These are phyloP conservation scores for Paguma larvata DNA, from an alignment of 2,797 vertebrate species.

Conservation along the genomic window DNA sequence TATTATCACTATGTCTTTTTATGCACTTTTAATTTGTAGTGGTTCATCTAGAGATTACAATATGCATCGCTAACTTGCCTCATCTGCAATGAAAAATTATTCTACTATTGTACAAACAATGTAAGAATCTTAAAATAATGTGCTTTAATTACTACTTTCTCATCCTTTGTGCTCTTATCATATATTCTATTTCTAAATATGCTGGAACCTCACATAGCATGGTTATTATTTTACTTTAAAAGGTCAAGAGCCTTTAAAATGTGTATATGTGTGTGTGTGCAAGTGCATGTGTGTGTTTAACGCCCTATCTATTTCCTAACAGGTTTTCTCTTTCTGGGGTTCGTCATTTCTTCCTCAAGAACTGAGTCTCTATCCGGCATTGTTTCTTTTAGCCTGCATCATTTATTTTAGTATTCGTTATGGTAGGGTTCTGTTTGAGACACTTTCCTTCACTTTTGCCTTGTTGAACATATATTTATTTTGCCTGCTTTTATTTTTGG, in stretches of 20 bases:
- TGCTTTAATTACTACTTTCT: constrained; percentile 18
- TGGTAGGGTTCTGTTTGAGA: neutral
- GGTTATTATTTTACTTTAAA: constrained; percentile 46
- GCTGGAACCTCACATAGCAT: neutral
- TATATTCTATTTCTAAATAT: constrained; percentile 47
- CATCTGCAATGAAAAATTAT: neutral
- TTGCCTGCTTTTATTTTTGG: neutral
- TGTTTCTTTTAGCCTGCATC: neutral
- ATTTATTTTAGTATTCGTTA: constrained; percentile 13
- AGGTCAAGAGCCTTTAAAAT: neutral
- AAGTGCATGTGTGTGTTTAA: neutral
- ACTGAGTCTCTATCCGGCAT: neutral
- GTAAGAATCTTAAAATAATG: constrained; percentile 28
- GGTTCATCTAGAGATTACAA: neutral
- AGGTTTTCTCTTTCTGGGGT: constrained; percentile 15
- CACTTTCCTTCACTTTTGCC: neutral
- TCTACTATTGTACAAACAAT: neutral
- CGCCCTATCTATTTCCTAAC: neutral
- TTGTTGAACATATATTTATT: constrained; percentile 23
- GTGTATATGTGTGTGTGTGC: neutral
- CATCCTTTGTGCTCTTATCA: neutral
- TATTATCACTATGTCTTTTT: neutral
- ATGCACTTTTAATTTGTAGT: neutral
- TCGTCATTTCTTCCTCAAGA: neutral
- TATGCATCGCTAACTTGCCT: constrained; percentile 9